Conservation (phyloP, 35 echinoderm and acorn worm genomes). For the Hemicentrotus pulcherrimus region DNA sequence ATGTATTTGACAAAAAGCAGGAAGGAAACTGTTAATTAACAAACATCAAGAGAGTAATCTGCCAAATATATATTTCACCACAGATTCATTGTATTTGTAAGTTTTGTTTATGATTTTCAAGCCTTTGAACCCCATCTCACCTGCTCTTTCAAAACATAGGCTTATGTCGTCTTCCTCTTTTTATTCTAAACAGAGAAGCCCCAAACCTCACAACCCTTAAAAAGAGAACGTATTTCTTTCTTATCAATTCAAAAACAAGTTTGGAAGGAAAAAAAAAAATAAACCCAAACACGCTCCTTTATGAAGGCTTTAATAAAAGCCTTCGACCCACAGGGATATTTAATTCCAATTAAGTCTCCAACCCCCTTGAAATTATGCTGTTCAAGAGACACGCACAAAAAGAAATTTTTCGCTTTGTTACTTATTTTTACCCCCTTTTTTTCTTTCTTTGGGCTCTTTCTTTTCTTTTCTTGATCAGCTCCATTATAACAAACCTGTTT, state of each 20-base stretch:
- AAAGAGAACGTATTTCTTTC: background rate
- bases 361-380: background rate
- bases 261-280: background rate
- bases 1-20: background rate
- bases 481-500: constrained; percentile 13
- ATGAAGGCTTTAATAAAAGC: background rate
- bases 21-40: background rate
- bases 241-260: background rate
- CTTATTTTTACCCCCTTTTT: background rate
- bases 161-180: background rate
- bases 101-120: background rate
- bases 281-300: background rate
- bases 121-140: too few species aligned
- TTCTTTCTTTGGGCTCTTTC: background rate
- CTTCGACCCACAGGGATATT: background rate
- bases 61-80: background rate
- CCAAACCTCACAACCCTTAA: background rate
- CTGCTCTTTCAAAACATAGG: too few species aligned
- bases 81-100: background rate
- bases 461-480: background rate
- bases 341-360: constrained; percentile 8
- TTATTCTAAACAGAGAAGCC: background rate
- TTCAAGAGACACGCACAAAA: background rate
- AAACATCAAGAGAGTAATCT: background rate
- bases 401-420: background rate